Evolutionary conservation across 2,888 invertebrate genomes (phyloP), one percentile per base, ranked within the genome.

Genomic region (Thelaira solivaga): DNA sequence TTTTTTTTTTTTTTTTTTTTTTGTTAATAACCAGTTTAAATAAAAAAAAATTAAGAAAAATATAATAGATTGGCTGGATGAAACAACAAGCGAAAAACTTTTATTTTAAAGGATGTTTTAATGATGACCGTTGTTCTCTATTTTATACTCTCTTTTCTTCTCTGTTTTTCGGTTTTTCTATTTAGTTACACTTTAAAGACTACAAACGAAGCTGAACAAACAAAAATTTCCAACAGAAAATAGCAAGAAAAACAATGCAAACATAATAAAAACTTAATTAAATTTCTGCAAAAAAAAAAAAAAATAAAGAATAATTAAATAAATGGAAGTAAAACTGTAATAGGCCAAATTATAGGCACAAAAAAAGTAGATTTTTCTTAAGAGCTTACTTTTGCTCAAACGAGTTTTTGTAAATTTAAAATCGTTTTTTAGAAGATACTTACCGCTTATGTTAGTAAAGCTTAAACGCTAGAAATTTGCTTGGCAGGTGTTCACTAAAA

Each of bases 181-280:
- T 7, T 31, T 26, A 7, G n/a, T 57, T 39, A 22, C 13, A 13
- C 13, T 49, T 11, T 7, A 26, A 29, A 49, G 13, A n/a, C n/a
- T n/a, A n/a, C 20, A 39, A 69, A 57, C 6, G 16, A 49, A 65
- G n/a, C 26, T 39, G 4, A 10, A 49, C 8, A n/a, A 36, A 22
- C n/a, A 49, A 11, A 36, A 61, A 47, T 57, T 47, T 51, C 64
- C 41, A 41, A 51, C 64, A 67, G 71, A 72, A 41, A 53, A 47
- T 62, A 62, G 68, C 61, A 13, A 43, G 53, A 67, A 65, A 47
- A 26, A 43, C 72, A 77, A 80, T 80, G 83, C 82, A 85, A 82
- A 81, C 83, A 85, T 82, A 82, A 85, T 84, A 84, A 84, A 82
- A 85, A 84, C 82, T 85, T 84, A 84, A 84, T 85, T 85, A 84